These are phyloP conservation scores for Xenopus laevis DNA, from an alignment of 2,113 vertebrate species.

Conservation along the genomic window DNA sequence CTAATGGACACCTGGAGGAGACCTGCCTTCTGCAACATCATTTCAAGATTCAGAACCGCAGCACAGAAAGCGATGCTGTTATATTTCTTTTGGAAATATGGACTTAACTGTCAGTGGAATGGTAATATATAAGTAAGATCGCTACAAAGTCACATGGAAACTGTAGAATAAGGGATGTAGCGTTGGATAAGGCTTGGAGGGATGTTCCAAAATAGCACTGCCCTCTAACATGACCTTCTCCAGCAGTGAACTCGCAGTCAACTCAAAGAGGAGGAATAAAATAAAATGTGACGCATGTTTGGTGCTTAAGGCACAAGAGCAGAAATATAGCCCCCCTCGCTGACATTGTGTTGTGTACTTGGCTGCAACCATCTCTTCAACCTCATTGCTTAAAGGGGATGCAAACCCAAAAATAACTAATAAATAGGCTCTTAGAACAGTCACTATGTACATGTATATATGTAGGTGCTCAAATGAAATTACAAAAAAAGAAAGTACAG, in stretches of 20 bases:
- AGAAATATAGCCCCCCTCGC: slow-evolving; percentile 3
- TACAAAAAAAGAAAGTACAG: too few relatives aligned
- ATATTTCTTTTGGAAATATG: too few relatives aligned
- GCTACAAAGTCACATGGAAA: not conserved
- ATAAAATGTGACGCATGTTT: slow-evolving; percentile 18
- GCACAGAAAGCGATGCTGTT: too few relatives aligned
- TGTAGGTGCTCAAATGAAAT: too few relatives aligned
- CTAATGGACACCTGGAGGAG: too few relatives aligned
- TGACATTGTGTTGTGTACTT: not conserved
- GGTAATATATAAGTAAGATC: not conserved
- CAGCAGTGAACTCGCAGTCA: too few relatives aligned
- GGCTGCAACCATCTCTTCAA: not conserved
- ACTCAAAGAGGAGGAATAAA: slow-evolving; percentile 2
- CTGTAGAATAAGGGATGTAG: not conserved
- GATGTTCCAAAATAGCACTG: not conserved
- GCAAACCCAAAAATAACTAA: too few relatives aligned
- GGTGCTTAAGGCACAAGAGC: slow-evolving; percentile 7
- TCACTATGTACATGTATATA: too few relatives aligned
- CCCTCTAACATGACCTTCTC: slow-evolving; percentile 25
- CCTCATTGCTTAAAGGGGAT: not conserved
- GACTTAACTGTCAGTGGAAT: not conserved
- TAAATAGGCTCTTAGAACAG: too few relatives aligned
- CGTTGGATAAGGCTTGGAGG: not conserved
- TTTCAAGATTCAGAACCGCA: too few relatives aligned
- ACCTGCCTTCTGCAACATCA: too few relatives aligned